Base-by-base conservation (phyloP, 2,888 invertebrate species). In the Phyllotreta striolata region DNA sequence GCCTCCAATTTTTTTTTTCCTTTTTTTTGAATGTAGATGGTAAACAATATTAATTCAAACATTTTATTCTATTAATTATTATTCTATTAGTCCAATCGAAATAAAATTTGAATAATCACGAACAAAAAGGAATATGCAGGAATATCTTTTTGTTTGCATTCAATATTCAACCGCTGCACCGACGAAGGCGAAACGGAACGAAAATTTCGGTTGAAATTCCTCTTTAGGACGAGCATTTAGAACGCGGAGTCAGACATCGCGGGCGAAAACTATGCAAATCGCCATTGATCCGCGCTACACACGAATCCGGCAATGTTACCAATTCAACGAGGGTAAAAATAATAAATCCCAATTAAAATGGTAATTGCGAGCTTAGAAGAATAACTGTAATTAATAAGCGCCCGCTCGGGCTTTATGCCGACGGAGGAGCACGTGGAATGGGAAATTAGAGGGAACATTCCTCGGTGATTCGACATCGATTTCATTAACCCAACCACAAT, bases 1-100 rank as follows among this genome's bases (percentile, higher is more conserved):
- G 75, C 78, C 78, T 79, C 78, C 79, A 79, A 68, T 37, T 4
- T 3, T 24, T 24, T 24, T 24, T 24, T 24, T 3, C 1, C 1
- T 3, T 24, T 24, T 24, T 24, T n/a, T n/a, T n/a, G n/a, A n/a
- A n/a, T n/a, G n/a, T 24, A 24, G 1, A 24, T 24, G 24, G 24
- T 24, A n/a, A n/a, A n/a, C n/a, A n/a, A n/a, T n/a, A 24, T 24
- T 24, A 24, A 24, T 3, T 24, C 4, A 24, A 24, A 24, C 4
- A 24, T 24, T 24, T 24, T 24, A 4, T 4, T 24, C 24, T 24
- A 24, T 24, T 24, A n/a, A n/a, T 24, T 24, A 24, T 4, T 24
- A 24, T 24, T 10, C 0, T 14, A 10, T 44, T 44, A 9, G 14
- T 52, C 7, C 12, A n/a, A 52, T 38, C 37, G 8, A 10, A 3